Evolutionary conservation across 2,888 invertebrate genomes (phyloP).

Genomic region (Eudasyphora cyanicolor): DNA sequence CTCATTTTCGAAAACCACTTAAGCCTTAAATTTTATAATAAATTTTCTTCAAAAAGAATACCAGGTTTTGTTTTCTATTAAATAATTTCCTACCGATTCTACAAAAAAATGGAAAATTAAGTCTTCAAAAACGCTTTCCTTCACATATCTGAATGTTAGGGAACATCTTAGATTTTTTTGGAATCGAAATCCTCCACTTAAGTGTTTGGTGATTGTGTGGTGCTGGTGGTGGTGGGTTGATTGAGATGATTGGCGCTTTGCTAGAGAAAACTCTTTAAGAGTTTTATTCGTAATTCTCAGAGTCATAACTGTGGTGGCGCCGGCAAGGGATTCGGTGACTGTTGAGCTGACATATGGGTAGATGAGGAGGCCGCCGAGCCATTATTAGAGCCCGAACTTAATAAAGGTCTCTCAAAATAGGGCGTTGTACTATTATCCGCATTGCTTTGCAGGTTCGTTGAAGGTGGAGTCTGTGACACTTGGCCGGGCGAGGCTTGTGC

Average conservation of each 20-base stretch:
- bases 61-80: too few relatives aligned
- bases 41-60: too few relatives aligned
- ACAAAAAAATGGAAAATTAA: too few relatives aligned
- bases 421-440: conserved; percentile 44
- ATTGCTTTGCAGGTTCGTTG: conserved; percentile 49
- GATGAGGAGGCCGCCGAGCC: conserved; percentile 55
- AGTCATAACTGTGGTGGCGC: conserved; percentile 80
- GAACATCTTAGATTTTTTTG: too few relatives aligned
- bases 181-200: too few relatives aligned
- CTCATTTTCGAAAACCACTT: too few relatives aligned
- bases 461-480: conserved; percentile 69
- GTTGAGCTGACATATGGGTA: conserved; percentile 62
- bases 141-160: too few relatives aligned
- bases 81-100: too few relatives aligned
- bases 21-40: too few relatives aligned
- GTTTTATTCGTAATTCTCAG: conserved; percentile 78
- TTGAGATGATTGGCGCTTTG: conserved; percentile 31
- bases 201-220: too few relatives aligned
- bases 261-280: conserved; percentile 79
- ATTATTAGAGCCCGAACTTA: conserved; percentile 69
- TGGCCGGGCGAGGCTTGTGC: conserved; percentile 71
- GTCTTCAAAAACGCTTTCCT: too few relatives aligned
- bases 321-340: conserved; percentile 68
- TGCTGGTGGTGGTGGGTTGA: conserved; percentile 34
- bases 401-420: conserved; percentile 72